These are phyloP conservation scores for Rhinophrynus dorsalis DNA, from an alignment of 2,797 vertebrate genomes.

Conservation along the genomic window DNA sequence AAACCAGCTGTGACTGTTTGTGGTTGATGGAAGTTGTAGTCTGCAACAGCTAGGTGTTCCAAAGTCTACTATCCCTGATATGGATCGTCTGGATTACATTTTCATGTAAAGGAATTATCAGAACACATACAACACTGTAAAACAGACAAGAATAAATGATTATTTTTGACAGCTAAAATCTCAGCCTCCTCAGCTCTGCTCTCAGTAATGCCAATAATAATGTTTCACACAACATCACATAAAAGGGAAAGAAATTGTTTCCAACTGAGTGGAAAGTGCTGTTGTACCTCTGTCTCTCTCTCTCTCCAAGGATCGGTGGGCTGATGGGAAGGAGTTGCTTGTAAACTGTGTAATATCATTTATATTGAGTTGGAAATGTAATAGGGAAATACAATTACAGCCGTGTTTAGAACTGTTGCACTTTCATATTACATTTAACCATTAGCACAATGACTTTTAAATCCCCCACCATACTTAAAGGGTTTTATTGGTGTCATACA, in stretches of 20 bases:
- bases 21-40: too few relatives aligned
- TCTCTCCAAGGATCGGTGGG: neutral
- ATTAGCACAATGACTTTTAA: constrained; percentile 36
- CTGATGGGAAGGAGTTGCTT: constrained; percentile 30
- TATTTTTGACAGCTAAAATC: neutral
- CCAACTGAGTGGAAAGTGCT: neutral
- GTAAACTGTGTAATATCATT: constrained; percentile 34
- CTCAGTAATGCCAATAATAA: neutral
- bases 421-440: constrained; percentile 39
- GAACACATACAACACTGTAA: neutral
- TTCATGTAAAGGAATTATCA: too few relatives aligned
- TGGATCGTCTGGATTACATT: too few relatives aligned
- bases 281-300: neutral
- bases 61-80: too few relatives aligned
- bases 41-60: too few relatives aligned
- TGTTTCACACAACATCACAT: neutral
- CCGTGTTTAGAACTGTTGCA: constrained; percentile 18
- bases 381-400: constrained; percentile 33
- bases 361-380: constrained; percentile 36
- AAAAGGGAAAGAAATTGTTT: neutral
- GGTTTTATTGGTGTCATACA: constrained; percentile 34
- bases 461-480: constrained; percentile 18
- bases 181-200: neutral
- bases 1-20: too few relatives aligned
- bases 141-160: neutral